Conservation (phyloP, 2,888 invertebrate species). For the Nezara viridula region DNA sequence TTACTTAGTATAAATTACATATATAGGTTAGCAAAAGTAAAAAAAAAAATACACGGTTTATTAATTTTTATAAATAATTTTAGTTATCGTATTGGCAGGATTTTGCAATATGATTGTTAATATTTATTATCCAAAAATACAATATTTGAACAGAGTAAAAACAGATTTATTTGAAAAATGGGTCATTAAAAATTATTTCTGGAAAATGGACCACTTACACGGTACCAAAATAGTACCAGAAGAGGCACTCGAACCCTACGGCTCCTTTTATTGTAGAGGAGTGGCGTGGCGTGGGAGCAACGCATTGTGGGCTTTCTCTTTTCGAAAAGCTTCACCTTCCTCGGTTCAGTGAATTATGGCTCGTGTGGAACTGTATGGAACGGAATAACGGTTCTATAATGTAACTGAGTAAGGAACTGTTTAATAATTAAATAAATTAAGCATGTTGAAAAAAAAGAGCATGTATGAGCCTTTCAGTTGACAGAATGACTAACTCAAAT, state of each 20-base stretch:
- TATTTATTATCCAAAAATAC: too few species aligned
- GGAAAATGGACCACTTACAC: background rate
- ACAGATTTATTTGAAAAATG: too few species aligned
- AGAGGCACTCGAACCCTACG: background rate
- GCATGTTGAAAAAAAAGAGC: too few species aligned
- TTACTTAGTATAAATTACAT: too few species aligned
- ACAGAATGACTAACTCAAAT: too few species aligned
- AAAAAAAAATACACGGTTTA: too few species aligned
- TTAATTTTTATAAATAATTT: too few species aligned
- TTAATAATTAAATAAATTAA: background rate
- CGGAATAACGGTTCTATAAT: background rate
- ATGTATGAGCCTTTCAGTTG: too few species aligned
- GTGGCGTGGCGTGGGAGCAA: background rate
- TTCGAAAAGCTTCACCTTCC: constrained; percentile 33
- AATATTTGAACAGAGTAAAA: too few species aligned
- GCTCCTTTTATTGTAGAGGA: background rate
- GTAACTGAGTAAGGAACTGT: background rate
- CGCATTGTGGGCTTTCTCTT: constrained; percentile 23
- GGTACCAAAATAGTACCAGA: background rate
- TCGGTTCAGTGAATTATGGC: constrained; percentile 43
- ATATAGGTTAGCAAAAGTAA: too few species aligned
- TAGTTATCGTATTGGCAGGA: too few species aligned
- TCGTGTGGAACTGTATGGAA: constrained; percentile 33
- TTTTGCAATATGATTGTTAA: too few species aligned
- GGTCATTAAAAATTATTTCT: background rate